phyloP scores from a whole-genome alignment of 2,888 invertebrate species.

The Incurvaria masculella region DNA sequence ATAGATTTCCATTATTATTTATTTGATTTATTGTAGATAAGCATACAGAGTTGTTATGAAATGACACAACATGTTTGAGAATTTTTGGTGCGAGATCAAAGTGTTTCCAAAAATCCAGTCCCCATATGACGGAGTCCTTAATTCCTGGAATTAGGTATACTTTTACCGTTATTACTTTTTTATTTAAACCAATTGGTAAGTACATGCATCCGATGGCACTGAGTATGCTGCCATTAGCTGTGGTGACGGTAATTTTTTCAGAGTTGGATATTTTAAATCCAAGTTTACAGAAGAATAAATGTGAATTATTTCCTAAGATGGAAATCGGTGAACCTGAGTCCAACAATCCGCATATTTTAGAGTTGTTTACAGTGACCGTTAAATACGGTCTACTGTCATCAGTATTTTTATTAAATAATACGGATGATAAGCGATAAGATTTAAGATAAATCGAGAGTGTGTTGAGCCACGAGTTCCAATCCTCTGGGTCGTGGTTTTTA shows the following conservation, averaged over 20 bases:
- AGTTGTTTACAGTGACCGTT: not conserved
- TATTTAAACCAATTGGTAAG: not conserved
- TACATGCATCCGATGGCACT: not conserved
- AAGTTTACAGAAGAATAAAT: not conserved
- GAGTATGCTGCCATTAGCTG: not conserved
- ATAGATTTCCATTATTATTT: no score
- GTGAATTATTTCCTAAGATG: not conserved
- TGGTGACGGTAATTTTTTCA: not conserved
- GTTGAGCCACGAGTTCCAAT: slow-evolving; percentile 1
- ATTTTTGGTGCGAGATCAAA: not conserved
- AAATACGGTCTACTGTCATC: not conserved
- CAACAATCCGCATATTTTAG: not conserved
- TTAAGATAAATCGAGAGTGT: not conserved
- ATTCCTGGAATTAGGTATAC: not conserved
- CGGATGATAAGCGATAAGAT: not conserved
- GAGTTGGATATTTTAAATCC: not conserved
- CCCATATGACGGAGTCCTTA: not conserved
- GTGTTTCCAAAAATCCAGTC: not conserved
- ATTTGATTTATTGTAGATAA: no score
- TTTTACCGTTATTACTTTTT: not conserved
- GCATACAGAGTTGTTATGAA: not conserved
- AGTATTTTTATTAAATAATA: not conserved
- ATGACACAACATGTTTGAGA: not conserved
- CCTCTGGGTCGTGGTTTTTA: not conserved
- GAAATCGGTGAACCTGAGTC: not conserved